A percentile compares a stretch with the other conserved stretches of the same genome.
phyloP scores from a whole-genome alignment of 2,113 vertebrate genomes.

The Phocoena phocoena region DNA sequence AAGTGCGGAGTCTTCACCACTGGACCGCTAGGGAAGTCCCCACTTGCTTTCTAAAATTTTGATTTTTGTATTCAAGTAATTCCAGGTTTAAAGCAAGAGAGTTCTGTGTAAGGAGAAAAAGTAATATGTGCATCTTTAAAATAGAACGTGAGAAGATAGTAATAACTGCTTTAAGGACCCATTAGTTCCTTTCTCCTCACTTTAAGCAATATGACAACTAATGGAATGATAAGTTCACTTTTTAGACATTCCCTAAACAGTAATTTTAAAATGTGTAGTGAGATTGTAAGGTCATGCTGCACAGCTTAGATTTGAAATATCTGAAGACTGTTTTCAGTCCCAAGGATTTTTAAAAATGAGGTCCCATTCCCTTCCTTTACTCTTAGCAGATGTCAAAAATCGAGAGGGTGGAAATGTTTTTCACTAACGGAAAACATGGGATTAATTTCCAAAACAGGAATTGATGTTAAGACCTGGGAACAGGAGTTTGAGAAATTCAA shows the following conservation, averaged over 20 bases:
- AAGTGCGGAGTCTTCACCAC: no score
- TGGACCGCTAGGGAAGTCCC: no score
- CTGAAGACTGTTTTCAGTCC: background rate
- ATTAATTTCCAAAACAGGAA: constrained; percentile 20
- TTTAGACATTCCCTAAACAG: background rate
- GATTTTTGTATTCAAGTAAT: background rate
- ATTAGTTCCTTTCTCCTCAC: background rate
- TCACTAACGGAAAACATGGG: background rate
- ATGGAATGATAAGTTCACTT: background rate
- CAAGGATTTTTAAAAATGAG: background rate
- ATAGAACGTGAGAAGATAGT: background rate
- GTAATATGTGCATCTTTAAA: background rate
- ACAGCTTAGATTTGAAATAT: constrained; percentile 6
- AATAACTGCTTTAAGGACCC: background rate
- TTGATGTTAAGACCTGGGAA: background rate
- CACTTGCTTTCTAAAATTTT: background rate
- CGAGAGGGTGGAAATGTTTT: background rate
- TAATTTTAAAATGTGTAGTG: background rate
- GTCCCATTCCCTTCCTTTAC: background rate
- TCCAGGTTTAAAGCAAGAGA: background rate
- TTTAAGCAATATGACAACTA: constrained; percentile 41
- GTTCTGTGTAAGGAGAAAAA: background rate
- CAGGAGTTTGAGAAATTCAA: background rate
- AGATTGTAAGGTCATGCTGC: background rate
- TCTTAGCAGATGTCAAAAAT: constrained; percentile 1